A percentile compares a stretch with the other conserved stretches of the same genome.
phyloP scores from a whole-genome alignment of 2,113 vertebrate genomes.

The Saguinus midas region DNA sequence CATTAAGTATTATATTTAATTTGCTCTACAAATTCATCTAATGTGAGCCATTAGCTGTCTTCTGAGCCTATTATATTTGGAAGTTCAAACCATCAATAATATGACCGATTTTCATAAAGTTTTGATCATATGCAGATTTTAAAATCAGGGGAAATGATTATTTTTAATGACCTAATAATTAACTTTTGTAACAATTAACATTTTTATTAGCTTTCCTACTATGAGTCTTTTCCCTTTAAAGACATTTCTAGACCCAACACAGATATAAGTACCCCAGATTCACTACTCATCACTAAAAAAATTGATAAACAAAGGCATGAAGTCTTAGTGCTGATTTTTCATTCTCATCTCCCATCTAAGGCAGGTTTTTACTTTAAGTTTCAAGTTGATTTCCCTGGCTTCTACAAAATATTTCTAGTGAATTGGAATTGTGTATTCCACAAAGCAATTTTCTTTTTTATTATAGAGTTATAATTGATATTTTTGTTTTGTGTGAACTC shows the following conservation, averaged over 20 bases:
- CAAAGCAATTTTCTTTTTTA: background rate
- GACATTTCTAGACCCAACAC: background rate
- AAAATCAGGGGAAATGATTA: constrained; percentile 41
- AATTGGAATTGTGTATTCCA: background rate
- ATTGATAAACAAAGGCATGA: background rate
- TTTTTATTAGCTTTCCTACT: constrained; percentile 53
- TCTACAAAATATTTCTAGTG: background rate
- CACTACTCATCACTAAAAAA: background rate
- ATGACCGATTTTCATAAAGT: constrained; percentile 59
- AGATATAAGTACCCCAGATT: background rate
- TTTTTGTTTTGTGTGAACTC: background rate
- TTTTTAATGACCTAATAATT: constrained; percentile 60
- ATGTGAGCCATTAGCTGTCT: constrained; percentile 67
- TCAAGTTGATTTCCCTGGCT: background rate
- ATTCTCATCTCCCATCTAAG: background rate
- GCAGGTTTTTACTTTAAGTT: background rate
- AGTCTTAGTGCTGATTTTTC: background rate
- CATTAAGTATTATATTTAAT: constrained; percentile 73
- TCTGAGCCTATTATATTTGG: constrained; percentile 65
- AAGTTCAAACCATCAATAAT: constrained; percentile 62
- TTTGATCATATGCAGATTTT: constrained; percentile 56
- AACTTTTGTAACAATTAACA: constrained; percentile 44
- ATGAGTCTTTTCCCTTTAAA: constrained; percentile 14
- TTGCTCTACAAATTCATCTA: constrained; percentile 67
- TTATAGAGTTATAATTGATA: background rate